Evolutionary conservation across 2,113 vertebrate species (phyloP), one percentile per base, ranked within the genome.

Genomic region (Panthera uncia): DNA sequence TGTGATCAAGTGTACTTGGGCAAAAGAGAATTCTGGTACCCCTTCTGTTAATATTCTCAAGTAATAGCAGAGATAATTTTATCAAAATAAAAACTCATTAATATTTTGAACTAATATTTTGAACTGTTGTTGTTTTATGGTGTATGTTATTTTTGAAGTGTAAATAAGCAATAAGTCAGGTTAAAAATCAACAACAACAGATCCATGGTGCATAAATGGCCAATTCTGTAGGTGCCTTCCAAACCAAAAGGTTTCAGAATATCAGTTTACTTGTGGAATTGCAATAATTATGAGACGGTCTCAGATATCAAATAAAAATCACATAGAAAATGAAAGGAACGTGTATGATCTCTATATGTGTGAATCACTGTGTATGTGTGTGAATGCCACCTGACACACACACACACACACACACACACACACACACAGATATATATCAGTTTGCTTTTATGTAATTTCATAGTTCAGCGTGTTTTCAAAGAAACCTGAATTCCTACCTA

Each of bases 81-180:
- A 93, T 86, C 48, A 98, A 94, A 97, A 96, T 95, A 31, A 96
- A 90, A 97, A 33, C 45, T 96, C 71, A 89, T 92, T 95, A 88
- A 73, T 84, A 84, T 78, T 97, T 97, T 96, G 86, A 95, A 71
- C 63, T 95, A 88, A 73, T 84, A 84, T 78, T 97, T 97, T 95
- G 86, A 95, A 71, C 63, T 45, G 45, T 45, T 45, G 31, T 16
- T 23, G 12, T 69, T 95, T 94, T 84, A 92, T 95, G 65, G 57
- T 88, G 48, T 95, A 41, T 52, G 31, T n/a, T 82, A 16, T 85
- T 52, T 95, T 97, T 95, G 80, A 97, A 97, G 69, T 89, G 82
- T 25, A 94, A 95, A 48, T 50, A 69, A 87, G 57, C 27, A 63
- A 29, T 61, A 95, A 93, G 9, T 68, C 61, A 69, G 19, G 89